A percentile compares a stretch with the other conserved stretches of the same genome.
phyloP scores from a whole-genome alignment of 1,140 invertebrate genomes.

The Trachymyrmex septentrionalis region DNA sequence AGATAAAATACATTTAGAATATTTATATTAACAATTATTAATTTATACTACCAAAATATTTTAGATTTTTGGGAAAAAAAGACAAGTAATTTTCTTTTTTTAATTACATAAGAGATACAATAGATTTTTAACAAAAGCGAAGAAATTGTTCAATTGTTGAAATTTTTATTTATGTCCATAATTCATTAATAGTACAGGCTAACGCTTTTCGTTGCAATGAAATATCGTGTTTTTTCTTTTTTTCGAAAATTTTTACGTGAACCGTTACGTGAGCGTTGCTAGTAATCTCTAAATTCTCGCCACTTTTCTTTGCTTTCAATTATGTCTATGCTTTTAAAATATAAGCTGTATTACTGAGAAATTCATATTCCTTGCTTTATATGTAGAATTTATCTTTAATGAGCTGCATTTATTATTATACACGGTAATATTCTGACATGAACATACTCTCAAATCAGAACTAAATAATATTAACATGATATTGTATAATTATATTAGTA shows the following conservation, averaged over 20 bases:
- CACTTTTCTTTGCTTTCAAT: neutral
- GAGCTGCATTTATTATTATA: neutral
- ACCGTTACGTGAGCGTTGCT: neutral
- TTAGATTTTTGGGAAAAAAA: neutral
- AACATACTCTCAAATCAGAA: neutral
- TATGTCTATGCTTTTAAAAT: neutral
- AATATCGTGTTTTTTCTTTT: neutral
- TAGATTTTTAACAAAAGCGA: neutral
- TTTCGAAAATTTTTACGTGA: neutral
- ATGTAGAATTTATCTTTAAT: neutral
- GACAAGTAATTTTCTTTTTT: neutral
- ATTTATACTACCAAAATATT: neutral
- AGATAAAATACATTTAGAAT: too few species aligned
- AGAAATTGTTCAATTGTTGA: neutral
- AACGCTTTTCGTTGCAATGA: neutral
- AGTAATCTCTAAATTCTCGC: neutral
- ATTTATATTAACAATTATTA: neutral
- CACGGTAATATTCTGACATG: neutral
- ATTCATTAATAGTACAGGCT: neutral
- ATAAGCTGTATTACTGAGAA: neutral
- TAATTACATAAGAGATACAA: conserved; percentile 11
- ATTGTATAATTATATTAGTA: conserved; percentile 3
- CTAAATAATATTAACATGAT: conserved; percentile 39
- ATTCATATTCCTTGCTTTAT: neutral
- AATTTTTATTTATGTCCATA: neutral